Conservation (phyloP, 2,888 invertebrate species). For the Drosophila algonquin region DNA sequence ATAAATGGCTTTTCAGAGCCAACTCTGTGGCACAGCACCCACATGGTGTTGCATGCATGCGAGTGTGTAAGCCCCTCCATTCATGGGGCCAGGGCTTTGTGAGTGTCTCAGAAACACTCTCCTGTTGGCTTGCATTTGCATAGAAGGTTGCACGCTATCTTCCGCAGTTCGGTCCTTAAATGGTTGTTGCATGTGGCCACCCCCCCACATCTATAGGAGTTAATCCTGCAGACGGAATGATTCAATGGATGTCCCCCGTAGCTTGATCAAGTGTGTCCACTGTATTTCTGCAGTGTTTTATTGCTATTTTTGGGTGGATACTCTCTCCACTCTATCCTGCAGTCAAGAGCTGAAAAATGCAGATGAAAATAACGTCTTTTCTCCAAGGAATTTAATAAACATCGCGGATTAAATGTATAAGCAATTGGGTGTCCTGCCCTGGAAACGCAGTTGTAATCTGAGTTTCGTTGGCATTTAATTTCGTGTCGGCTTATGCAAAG, state of each 20-base stretch:
- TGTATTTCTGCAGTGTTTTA: too few relatives aligned
- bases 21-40: slow-evolving; percentile 24
- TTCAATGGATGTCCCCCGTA: not conserved
- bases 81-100: slow-evolving; percentile 27
- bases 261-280: too few relatives aligned
- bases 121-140: slow-evolving; percentile 4
- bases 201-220: too few relatives aligned
- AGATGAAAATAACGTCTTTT: too few relatives aligned
- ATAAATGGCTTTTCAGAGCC: slow-evolving; percentile 61
- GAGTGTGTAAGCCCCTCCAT: slow-evolving; percentile 10
- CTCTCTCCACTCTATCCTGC: too few relatives aligned
- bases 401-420: not conserved
- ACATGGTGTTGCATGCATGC: not conserved
- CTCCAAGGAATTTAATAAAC: not conserved
- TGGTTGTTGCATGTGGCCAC: not conserved
- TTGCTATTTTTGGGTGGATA: too few relatives aligned
- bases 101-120: slow-evolving; percentile 41
- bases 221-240: not conserved
- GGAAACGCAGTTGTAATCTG: not conserved
- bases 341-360: too few relatives aligned
- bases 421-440: not conserved
- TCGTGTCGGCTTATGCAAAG: not conserved
- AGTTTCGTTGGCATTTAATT: not conserved
- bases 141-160: not conserved
- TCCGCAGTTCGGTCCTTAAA: too few relatives aligned